Percentiles rank a stretch among this genome's conserved stretches.
Evolutionary conservation across 2,797 vertebrate species (phyloP).

Genomic region (Streptopelia turtur): DNA sequence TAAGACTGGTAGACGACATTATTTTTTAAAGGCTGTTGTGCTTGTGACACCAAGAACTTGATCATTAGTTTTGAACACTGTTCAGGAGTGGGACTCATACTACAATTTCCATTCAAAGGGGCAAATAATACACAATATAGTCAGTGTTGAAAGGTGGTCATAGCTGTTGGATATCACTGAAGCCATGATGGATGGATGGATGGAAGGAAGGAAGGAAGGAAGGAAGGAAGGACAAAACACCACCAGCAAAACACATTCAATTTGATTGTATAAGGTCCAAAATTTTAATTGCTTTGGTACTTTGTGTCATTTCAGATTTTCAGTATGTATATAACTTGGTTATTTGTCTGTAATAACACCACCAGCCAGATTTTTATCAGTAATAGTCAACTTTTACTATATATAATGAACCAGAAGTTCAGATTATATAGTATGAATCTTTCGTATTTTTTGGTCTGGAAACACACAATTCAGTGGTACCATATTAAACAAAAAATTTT

Average conservation of each 20-base stretch:
- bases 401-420: neutral
- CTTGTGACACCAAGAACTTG: neutral
- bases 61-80: conserved; percentile 3
- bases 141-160: neutral
- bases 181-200: neutral
- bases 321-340: neutral
- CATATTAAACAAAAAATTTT: neutral
- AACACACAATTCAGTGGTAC: neutral
- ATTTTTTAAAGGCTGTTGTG: neutral
- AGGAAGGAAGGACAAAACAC: neutral
- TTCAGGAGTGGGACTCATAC: neutral
- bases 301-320: neutral
- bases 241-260: neutral
- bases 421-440: neutral
- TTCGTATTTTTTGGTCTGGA: neutral
- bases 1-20: neutral
- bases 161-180: neutral
- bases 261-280: neutral
- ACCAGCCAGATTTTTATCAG: neutral
- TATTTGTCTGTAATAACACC: neutral
- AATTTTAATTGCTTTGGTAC: neutral
- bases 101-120: neutral
- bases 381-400: neutral
- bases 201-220: too few species aligned
- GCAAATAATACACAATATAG: neutral